Evolutionary conservation across 2,888 invertebrate genomes (phyloP), one percentile per base, ranked within the genome.

Genomic region (Drosophila greeni): DNA sequence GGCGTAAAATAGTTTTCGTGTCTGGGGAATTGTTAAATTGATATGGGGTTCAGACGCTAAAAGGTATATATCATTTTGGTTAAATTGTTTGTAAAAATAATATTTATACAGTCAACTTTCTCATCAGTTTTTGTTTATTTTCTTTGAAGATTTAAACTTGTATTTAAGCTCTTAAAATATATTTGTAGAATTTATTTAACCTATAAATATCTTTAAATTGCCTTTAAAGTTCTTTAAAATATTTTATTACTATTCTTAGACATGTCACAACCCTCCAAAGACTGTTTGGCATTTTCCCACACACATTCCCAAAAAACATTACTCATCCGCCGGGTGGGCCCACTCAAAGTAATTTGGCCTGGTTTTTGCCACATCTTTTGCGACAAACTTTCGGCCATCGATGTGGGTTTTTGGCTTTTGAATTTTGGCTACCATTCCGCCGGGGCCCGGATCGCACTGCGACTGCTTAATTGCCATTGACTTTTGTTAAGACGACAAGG

Each of bases 401-500:
- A 65, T 66, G 66, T 66, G 64, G 64, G 64, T 54, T 61, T 61
- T 59, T 65, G 45, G 42, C 65, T 53, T 39, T 33, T 39, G 42
- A 36, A 45, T 29, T 37, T 33, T 39, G 47, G 20, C 55, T 31
- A 6, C 47, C 48, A 37, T 16, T 18, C 48, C n/a, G 36, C 48
- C n/a, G 36, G 18, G 18, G 2, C 3, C 36, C 14, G 34, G 26
- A 65, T 53, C 54, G 76, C 73, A 73, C 59, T 78, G 75, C 75
- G 79, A 59, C 78, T 76, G 73, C 77, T 77, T 77, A 77, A 80
- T 77, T 77, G 77, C 81, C 77, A 80, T 73, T 80, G 77, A 77
- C 77, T 79, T 79, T 73, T 79, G 79, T 75, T 79, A 71, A 76
- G 79, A 66, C 45, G 54, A 47, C 53, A 29, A 29, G 29, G 52